Evolutionary conservation across 2,888 invertebrate species (phyloP).

Genomic region (Ornithoptera priamus): DNA sequence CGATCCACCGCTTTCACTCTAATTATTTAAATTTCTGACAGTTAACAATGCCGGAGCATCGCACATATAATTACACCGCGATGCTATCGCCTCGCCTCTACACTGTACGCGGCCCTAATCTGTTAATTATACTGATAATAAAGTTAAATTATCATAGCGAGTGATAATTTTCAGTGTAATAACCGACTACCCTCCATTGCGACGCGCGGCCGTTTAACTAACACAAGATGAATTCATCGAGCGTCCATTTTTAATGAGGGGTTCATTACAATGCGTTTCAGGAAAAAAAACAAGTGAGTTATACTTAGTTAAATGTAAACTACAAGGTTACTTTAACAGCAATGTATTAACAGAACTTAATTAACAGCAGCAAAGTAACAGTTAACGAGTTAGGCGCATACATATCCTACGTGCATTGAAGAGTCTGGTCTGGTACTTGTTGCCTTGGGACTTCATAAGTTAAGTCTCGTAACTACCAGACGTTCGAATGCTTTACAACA

Average conservation of each 20-base stretch:
- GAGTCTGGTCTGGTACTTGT: too few relatives aligned
- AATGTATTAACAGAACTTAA: background rate
- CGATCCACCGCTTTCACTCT: slow-evolving; percentile 19
- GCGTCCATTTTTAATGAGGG: background rate
- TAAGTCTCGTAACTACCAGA: too few relatives aligned
- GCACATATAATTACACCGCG: slow-evolving; percentile 21
- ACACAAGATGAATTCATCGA: slow-evolving; percentile 34
- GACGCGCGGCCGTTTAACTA: slow-evolving; percentile 30
- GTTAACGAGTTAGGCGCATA: too few relatives aligned
- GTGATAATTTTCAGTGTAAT: slow-evolving; percentile 29
- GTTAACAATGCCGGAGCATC: slow-evolving; percentile 23
- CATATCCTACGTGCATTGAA: too few relatives aligned
- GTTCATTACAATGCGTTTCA: slow-evolving; percentile 6
- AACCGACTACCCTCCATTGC: slow-evolving; percentile 25
- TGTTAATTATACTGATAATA: slow-evolving; percentile 32
- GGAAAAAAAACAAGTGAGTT: too few relatives aligned
- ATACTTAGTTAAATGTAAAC: too few relatives aligned
- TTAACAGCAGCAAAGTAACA: too few relatives aligned
- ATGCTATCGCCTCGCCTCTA: slow-evolving; percentile 17
- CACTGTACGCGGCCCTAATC: slow-evolving; percentile 26
- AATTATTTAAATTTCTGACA: slow-evolving; percentile 30
- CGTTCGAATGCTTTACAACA: too few relatives aligned
- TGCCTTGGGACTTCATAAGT: too few relatives aligned
- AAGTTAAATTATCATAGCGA: slow-evolving; percentile 30
- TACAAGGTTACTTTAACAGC: too few relatives aligned